Evolutionary conservation across 2,888 invertebrate genomes (phyloP), one percentile per base, ranked within the genome.

Genomic region (Acronicta aceris): DNA sequence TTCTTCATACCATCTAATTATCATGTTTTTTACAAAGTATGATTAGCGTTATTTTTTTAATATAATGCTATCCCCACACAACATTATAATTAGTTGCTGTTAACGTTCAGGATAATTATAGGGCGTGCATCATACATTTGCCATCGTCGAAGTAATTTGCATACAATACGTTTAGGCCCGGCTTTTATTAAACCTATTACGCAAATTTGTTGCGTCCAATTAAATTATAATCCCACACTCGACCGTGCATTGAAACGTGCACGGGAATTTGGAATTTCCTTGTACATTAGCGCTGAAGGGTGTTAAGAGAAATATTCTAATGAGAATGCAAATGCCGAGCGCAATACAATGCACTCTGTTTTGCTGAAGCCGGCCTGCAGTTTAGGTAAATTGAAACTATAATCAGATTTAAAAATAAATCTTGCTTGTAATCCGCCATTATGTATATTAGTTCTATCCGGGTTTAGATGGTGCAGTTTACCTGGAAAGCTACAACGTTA

Each of bases 271-370:
- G 33, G 58, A 58, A 60, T 59, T 42, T 60, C 64, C 47, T 55
- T 55, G 63, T 60, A 52, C 59, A 62, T 66, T 73, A 66, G 42
- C 45, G 42, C 64, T 68, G 65, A 69, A 71, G 74, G 65, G 71
- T 78, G 81, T 78, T 77, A 77, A 80, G 76, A 80, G 78, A 77
- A 81, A 79, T 85, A 85, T 84, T 85, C 77, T 82, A 86, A 86
- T 85, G 83, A 81, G 81, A 74, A 85, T 83, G 84, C 82, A 85
- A 86, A 86, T 87, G 71, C 60, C 75, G 77, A 55, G 83, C 81
- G 82, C 81, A 82, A 55, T 80, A 83, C 80, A 85, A 82, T 75
- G 77, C 73, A 70, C 74, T 68, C 68, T 66, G 71, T 69, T 80
- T 72, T 74, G 40, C 51, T 64, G 70, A 43, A 73, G 74, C 76